phyloP scores from a whole-genome alignment of 2,888 invertebrate species.

The Chymomyza amoena region DNA sequence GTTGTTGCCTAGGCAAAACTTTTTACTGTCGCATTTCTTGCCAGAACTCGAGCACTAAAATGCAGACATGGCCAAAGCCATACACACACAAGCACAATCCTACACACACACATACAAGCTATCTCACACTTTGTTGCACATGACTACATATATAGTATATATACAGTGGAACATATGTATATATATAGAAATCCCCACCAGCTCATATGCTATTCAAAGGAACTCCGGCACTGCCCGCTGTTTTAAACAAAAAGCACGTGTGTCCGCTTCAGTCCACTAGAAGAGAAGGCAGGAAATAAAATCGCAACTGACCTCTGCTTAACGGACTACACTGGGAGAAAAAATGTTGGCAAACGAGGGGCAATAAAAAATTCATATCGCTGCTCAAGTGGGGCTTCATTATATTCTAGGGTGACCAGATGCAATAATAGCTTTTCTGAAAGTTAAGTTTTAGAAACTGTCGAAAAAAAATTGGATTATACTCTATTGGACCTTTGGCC shows the following conservation, averaged over 20 bases:
- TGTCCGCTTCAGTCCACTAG: slow-evolving; percentile 24
- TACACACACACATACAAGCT: background rate
- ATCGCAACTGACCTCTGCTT: slow-evolving; percentile 51
- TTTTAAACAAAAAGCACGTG: slow-evolving; percentile 61
- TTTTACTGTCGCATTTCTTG: slow-evolving; percentile 70
- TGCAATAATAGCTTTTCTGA: no score
- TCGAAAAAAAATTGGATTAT: no score
- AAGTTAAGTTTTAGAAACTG: no score
- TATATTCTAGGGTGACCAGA: no score
- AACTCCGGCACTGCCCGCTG: slow-evolving; percentile 17
- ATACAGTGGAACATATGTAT: background rate
- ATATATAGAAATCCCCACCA: background rate
- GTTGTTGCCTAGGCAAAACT: slow-evolving; percentile 39
- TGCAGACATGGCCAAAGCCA: slow-evolving; percentile 43
- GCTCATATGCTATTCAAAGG: background rate
- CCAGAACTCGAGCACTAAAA: slow-evolving; percentile 56
- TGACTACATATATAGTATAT: background rate
- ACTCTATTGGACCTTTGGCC: no score
- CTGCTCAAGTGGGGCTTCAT: slow-evolving; percentile 7
- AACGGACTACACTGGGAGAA: slow-evolving; percentile 37
- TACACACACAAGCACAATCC: background rate
- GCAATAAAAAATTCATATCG: background rate
- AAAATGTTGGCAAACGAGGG: slow-evolving; percentile 5
- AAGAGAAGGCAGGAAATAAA: background rate
- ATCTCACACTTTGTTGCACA: background rate